Evolutionary conservation across 2,797 vertebrate genomes (phyloP), one percentile per base, ranked within the genome.

Genomic region (Manis javanica): DNA sequence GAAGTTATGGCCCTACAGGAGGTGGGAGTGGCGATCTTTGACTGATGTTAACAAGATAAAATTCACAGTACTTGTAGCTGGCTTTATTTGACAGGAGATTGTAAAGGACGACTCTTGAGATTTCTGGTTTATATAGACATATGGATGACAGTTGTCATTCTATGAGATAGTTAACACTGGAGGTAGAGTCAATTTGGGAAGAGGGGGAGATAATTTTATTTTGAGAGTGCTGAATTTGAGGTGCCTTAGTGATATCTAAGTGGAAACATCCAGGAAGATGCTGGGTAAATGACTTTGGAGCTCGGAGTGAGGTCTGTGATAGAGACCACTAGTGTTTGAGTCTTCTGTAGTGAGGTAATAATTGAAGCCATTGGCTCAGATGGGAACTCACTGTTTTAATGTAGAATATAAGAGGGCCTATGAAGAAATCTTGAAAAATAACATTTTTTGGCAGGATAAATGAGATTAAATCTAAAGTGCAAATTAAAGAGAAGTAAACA

Each of bases 381-480:
- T 39, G 23, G 15, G 18, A 37, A 77, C 59, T 68, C 31, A 89
- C 83, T 88, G 46, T 46, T 81, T 94, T 77, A 64, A 31, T 78
- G 0, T 74, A 34, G 13, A 71, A 7, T 77, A 19, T 42, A 75
- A 84, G 15, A 46, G 7, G 4, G 6, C 5, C 1, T 53, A 71
- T 66, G 39, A 82, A 75, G 4, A 79, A 75, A 71, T 2, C 16
- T 68, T 92, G 37, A 71, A 16, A 72, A 78, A 89, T 61, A 68
- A 61, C 14, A 18, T 39, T 72, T 93, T 26, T 93, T 93, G 53
- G 13, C n/a, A 49, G 37, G 10, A 13, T 94, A 87, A 90, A 51
- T 49, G 6, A 61, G 21, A 89, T 51, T 69, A 87, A 78, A 83
- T 83, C 12, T 66, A 42, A 91, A 55, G 23, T 91, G 14, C 7